Percentiles rank a stretch among this genome's conserved stretches.
Conservation (phyloP, 2,113 vertebrate species). For the Solea solea region DNA sequence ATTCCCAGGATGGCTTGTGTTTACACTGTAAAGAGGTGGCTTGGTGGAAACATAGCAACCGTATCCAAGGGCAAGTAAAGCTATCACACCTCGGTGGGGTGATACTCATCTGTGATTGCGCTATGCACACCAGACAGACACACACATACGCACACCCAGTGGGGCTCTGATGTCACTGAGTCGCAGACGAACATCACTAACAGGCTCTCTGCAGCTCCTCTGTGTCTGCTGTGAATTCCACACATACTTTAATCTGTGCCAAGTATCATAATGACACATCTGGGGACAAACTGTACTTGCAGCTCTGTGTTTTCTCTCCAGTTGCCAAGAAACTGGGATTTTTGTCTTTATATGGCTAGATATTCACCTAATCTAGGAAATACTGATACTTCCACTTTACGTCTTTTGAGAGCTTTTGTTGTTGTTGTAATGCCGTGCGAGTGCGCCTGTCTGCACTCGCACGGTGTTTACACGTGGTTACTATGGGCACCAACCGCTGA, state of each 20-base stretch:
- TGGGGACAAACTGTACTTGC: slow-evolving; percentile 57
- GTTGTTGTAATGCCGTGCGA: slow-evolving; percentile 2
- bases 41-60: slow-evolving; percentile 64
- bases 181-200: slow-evolving; percentile 11
- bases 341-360: slow-evolving; percentile 22
- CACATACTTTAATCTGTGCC: slow-evolving; percentile 37
- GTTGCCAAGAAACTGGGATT: slow-evolving; percentile 1
- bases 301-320: neutral
- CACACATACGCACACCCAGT: slow-evolving; percentile 25
- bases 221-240: slow-evolving; percentile 41
- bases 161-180: slow-evolving; percentile 28
- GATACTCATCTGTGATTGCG: neutral
- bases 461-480: slow-evolving; percentile 56
- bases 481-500: slow-evolving; percentile 41
- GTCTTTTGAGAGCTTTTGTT: neutral
- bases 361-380: slow-evolving; percentile 26
- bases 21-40: slow-evolving; percentile 42
- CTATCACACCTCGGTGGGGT: slow-evolving; percentile 37
- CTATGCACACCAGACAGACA: slow-evolving; percentile 3
- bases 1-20: slow-evolving; percentile 59
- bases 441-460: slow-evolving; percentile 31
- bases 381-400: slow-evolving; percentile 65
- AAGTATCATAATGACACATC: slow-evolving; percentile 21
- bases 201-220: neutral
- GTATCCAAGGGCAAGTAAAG: slow-evolving; percentile 44